Conservation (phyloP, 1,140 invertebrate genomes). For the Pentalonia nigronervosa region DNA sequence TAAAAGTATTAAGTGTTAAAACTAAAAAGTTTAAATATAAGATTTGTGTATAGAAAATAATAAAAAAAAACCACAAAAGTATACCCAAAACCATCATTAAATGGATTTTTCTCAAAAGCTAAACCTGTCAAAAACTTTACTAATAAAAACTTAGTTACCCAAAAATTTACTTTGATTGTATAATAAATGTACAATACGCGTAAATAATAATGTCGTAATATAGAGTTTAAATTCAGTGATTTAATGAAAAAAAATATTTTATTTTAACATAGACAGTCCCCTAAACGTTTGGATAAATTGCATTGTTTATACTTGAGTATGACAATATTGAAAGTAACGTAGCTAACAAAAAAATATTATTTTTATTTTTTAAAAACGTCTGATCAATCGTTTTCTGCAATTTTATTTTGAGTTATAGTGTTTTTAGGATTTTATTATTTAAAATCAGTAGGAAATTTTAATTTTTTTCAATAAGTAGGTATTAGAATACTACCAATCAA, state of each 20-base stretch:
- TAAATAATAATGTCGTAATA: neutral
- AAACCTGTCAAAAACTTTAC: slow-evolving; percentile 17
- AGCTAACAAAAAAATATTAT: neutral
- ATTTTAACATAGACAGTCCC: neutral
- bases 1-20: slow-evolving; percentile 8
- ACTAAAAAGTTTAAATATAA: slow-evolving; percentile 3
- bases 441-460: neutral
- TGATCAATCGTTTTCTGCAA: neutral
- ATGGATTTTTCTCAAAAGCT: neutral
- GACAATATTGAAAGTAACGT: neutral
- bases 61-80: neutral
- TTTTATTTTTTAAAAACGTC: neutral
- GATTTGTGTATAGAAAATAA: neutral
- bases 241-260: neutral
- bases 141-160: neutral
- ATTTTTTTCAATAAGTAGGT: neutral
- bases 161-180: neutral
- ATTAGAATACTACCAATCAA: neutral
- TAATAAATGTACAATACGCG: slow-evolving; percentile 1
- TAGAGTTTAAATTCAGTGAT: neutral
- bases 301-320: neutral
- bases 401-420: neutral
- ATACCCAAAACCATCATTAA: slow-evolving; percentile 23
- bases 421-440: no score
- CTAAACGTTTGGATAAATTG: neutral